These are phyloP conservation scores for Patiria pectinifera DNA, from an alignment of 53 echinoderm and acorn worm species.

Conservation along the genomic window DNA sequence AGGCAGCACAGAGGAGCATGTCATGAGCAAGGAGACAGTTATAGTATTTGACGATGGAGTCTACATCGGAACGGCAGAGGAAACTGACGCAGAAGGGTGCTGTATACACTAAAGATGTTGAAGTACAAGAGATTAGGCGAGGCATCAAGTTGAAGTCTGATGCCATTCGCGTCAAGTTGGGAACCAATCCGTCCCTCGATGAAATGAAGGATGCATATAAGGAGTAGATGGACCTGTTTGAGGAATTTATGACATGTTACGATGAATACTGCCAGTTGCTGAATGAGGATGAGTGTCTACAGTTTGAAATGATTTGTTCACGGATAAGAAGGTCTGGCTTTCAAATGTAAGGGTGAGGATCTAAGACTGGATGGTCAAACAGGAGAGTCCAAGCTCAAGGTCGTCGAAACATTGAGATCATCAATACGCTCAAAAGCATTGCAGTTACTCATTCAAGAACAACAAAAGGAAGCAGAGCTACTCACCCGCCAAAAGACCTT, in stretches of 20 bases:
- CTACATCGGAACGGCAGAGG: constrained; percentile 25
- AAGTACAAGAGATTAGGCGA: constrained; percentile 54
- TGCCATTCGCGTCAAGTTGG: constrained; percentile 24
- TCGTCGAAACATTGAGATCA: background rate
- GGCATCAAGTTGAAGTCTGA: constrained; percentile 35
- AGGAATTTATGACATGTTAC: constrained; percentile 41
- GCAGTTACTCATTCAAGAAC: constrained; percentile 20
- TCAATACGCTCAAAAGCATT: constrained; percentile 35
- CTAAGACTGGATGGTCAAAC: constrained; percentile 40
- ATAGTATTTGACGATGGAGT: constrained; percentile 19
- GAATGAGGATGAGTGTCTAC: background rate
- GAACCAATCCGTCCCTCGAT: constrained; percentile 58
- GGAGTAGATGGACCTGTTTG: constrained; percentile 53
- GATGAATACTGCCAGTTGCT: constrained; percentile 55
- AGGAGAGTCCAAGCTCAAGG: too few species aligned
- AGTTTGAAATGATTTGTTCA: constrained; percentile 37
- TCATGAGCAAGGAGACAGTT: constrained; percentile 45
- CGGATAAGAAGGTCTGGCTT: constrained; percentile 52
- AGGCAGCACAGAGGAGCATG: too few species aligned
- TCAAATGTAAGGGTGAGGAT: constrained; percentile 35
- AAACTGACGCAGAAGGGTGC: constrained; percentile 46
- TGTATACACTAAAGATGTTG: constrained; percentile 36
- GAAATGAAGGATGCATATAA: constrained; percentile 36
- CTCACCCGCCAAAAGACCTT: background rate
- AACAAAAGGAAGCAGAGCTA: constrained; percentile 32